Evolutionary conservation across 2,797 vertebrate species (phyloP), one percentile per base, ranked within the genome.

Genomic region (Bradypodion ventrale): DNA sequence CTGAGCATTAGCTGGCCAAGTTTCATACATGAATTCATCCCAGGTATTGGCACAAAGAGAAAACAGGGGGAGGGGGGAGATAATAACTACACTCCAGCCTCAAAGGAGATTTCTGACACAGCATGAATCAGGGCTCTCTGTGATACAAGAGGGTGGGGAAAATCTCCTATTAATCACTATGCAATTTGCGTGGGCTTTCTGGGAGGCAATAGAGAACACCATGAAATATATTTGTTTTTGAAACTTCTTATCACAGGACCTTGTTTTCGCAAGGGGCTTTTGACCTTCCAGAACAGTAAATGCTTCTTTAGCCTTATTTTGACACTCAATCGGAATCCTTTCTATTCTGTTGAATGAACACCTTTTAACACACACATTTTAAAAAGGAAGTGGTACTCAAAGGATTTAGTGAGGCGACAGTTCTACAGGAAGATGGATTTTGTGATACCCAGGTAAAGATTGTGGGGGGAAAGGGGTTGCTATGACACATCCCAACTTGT

Each of bases 211-310:
- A n/a, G 52, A 69, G 27, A 32, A 60, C 49, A 80, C 40, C 40
- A 37, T 12, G 52, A 19, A 75, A n/a, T 1, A 15, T 44, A 23
- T 63, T 85, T 73, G 68, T 52, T 82, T n/a, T 78, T 73, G 60
- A 83, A 80, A 83, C 85, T 80, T 74, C 76, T 75, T 79, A 80
- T 83, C 63, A 15, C 81, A 83, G 8, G 40, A 37, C 5, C 10
- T 12, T 37, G 21, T 13, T 66, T 69, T 62, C 49, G 76, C 76
- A 32, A 49, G 75, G 81, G 82, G 87, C 85, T 83, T 83, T 80
- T 63, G 77, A 75, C 85, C 81, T 68, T 19, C 32, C 29, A 13
- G 35, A 87, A 69, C 32, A 75, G 44, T 42, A n/a, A 32, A 49
- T 37, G 13, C 52, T n/a, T 60, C 32, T 62, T 86, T 74, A 32